These are phyloP conservation scores for Engraulis encrasicolus DNA, from an alignment of 2,113 vertebrate species.

Conservation along the genomic window DNA sequence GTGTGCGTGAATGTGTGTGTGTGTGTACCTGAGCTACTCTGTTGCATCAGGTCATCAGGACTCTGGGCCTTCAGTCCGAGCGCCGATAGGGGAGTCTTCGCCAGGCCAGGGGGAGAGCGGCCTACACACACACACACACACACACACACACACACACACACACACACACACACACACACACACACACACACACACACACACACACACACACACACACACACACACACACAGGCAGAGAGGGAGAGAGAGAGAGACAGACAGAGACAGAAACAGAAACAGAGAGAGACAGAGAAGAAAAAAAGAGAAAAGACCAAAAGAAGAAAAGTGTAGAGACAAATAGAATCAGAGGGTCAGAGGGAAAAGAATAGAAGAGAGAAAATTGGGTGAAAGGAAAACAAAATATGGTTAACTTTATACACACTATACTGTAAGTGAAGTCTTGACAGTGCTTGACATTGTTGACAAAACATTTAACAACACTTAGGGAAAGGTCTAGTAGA, in stretches of 20 bases:
- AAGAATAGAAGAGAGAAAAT: too few species aligned
- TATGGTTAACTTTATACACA: not conserved
- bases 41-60: conserved; percentile 76
- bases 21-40: conserved; percentile 73
- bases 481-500: not conserved
- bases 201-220: not conserved
- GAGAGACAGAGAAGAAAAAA: not conserved
- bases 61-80: conserved; percentile 86
- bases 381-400: not conserved
- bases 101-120: conserved; percentile 85
- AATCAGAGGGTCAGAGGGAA: too few species aligned
- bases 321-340: not conserved
- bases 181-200: not conserved
- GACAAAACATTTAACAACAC: not conserved
- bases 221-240: not conserved
- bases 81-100: conserved; percentile 86
- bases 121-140: conserved; percentile 61
- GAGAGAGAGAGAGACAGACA: not conserved
- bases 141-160: not conserved
- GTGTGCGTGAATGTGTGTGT: not conserved
- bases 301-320: too few species aligned
- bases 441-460: not conserved
- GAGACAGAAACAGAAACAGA: too few species aligned
- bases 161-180: not conserved
- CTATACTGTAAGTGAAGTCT: too few species aligned